phyloP scores from a whole-genome alignment of 1,140 invertebrate genomes.

The Dufourea novaeangliae region DNA sequence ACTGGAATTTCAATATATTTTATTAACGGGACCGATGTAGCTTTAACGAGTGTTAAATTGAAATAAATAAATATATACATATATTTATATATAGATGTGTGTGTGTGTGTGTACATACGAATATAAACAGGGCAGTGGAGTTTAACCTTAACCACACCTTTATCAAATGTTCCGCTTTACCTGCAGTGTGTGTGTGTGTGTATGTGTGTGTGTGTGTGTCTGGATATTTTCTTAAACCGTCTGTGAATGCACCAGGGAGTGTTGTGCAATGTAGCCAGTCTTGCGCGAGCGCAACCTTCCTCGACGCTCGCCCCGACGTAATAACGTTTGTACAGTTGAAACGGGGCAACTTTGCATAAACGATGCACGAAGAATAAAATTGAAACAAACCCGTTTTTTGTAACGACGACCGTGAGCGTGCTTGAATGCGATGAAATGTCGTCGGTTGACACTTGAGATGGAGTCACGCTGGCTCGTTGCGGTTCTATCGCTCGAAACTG shows the following conservation, averaged over 20 bases:
- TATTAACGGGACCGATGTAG: constrained; percentile 2
- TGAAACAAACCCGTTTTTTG: neutral
- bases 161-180: constrained; percentile 20
- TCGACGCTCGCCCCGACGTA: neutral
- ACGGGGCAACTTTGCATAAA: constrained; percentile 19
- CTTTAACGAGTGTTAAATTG: neutral
- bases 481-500: neutral
- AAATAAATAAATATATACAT: neutral
- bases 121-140: neutral
- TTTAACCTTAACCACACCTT: constrained; percentile 7
- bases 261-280: neutral
- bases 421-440: neutral
- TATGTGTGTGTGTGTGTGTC: constrained; percentile 3
- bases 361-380: constrained; percentile 11
- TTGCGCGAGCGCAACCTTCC: neutral
- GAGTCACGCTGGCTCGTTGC: neutral
- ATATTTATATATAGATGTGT: too few relatives aligned
- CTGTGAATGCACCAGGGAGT: neutral
- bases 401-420: neutral
- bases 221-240: neutral
- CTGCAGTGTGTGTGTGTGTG: neutral
- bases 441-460: neutral
- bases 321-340: constrained; percentile 14
- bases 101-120: neutral
- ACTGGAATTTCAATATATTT: neutral